These are phyloP conservation scores for Stercorarius parasiticus DNA, from an alignment of 2,113 vertebrate genomes.

Conservation along the genomic window DNA sequence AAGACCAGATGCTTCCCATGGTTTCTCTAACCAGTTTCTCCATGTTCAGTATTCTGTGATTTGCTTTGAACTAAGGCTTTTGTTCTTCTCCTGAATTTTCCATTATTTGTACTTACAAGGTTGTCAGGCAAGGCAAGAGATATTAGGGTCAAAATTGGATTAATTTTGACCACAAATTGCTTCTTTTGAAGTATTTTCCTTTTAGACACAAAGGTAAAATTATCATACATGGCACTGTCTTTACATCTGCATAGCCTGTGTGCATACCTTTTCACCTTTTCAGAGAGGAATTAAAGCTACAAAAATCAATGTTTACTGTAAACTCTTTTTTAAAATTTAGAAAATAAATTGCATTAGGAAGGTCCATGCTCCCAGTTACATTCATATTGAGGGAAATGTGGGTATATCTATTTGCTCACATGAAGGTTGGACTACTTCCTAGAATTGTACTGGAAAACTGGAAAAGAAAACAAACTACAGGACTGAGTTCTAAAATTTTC, in stretches of 20 bases:
- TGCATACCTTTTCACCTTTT: neutral
- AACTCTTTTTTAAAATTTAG: neutral
- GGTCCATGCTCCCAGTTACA: neutral
- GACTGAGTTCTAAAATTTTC: neutral
- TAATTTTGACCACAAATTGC: neutral
- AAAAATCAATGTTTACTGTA: neutral
- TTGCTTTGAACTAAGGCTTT: neutral
- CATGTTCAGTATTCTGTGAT: neutral
- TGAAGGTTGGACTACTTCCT: neutral
- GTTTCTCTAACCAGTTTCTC: neutral
- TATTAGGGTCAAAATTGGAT: neutral
- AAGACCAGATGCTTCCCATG: neutral
- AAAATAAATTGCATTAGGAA: neutral
- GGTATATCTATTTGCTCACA: neutral
- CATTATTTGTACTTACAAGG: neutral
- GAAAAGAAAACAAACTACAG: constrained; percentile 3
- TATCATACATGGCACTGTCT: neutral
- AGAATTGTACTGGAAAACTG: constrained; percentile 8
- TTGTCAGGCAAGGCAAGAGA: neutral
- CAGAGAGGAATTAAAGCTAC: neutral
- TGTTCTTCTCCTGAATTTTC: neutral
- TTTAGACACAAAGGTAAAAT: neutral
- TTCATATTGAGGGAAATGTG: neutral
- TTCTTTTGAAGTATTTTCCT: neutral
- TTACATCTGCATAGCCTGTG: neutral